These are phyloP conservation scores for Hofmannophila pseudospretella DNA, from an alignment of 2,888 invertebrate genomes.

Conservation along the genomic window DNA sequence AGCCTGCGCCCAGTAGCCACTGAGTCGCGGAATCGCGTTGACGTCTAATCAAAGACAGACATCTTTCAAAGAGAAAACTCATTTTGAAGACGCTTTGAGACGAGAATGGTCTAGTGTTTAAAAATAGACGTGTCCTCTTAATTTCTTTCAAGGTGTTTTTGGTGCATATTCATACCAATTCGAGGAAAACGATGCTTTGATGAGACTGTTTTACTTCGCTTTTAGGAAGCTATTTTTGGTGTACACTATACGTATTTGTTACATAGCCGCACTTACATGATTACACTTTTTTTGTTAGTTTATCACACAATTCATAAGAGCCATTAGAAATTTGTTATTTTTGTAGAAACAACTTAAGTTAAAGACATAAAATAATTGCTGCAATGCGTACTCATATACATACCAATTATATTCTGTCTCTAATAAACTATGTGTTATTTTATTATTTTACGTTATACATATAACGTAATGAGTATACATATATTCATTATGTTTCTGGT, in stretches of 20 bases:
- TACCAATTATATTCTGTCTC: too few species aligned
- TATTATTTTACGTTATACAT: too few species aligned
- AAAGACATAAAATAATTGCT: too few species aligned
- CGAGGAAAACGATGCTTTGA: conserved; percentile 30
- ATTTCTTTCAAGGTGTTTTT: background rate
- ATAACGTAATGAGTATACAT: too few species aligned
- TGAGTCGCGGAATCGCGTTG: conserved; percentile 51
- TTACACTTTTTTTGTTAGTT: conserved; percentile 4
- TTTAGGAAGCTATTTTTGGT: conserved; percentile 43
- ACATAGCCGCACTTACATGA: conserved; percentile 20
- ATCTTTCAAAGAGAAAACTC: conserved; percentile 33
- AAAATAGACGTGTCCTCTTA: conserved; percentile 22
- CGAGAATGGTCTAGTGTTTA: conserved; percentile 47
- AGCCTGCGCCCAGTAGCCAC: conserved; percentile 62
- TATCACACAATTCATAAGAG: background rate
- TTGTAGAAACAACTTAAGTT: too few species aligned
- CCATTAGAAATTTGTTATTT: background rate
- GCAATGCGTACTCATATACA: conserved; percentile 42
- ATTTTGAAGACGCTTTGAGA: conserved; percentile 41
- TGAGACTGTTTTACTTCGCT: conserved; percentile 43
- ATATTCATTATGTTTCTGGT: too few species aligned
- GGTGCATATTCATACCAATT: conserved; percentile 2
- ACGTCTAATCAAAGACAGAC: conserved; percentile 47
- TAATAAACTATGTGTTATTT: too few species aligned
- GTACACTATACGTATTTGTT: conserved; percentile 29